Conservation (phyloP, 2,113 vertebrate species). For the Chaetorhynchus papuensis region DNA sequence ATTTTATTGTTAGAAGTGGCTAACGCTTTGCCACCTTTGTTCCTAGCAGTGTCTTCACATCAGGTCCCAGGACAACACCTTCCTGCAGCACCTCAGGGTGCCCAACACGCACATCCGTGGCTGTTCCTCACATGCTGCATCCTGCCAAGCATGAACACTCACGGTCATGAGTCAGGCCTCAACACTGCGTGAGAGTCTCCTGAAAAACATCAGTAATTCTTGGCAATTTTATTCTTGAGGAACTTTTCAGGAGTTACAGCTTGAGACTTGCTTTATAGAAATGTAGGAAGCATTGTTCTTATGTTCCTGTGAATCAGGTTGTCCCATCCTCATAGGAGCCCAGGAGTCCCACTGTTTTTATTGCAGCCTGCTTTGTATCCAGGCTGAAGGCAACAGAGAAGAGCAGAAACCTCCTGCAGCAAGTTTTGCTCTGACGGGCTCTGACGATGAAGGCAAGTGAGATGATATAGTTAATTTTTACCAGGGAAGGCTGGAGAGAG, state of each 20-base stretch:
- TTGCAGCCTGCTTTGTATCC: background rate
- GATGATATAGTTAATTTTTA: background rate
- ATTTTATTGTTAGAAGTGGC: background rate
- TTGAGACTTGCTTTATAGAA: background rate
- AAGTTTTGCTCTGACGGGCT: background rate
- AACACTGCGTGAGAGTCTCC: background rate
- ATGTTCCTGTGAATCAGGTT: background rate
- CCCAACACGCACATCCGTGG: background rate
- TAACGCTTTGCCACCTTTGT: background rate
- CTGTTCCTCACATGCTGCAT: background rate
- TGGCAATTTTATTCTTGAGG: background rate
- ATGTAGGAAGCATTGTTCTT: background rate
- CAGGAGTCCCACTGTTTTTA: background rate
- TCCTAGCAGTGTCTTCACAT: background rate
- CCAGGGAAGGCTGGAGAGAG: background rate
- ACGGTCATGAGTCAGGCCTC: background rate
- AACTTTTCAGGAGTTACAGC: background rate
- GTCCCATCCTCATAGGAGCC: background rate
- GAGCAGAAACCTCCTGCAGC: background rate
- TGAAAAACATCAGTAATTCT: background rate
- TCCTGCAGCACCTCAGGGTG: background rate
- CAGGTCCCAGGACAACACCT: background rate
- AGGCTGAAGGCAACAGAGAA: background rate
- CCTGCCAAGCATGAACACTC: background rate
- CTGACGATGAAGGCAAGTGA: background rate